These are phyloP conservation scores for Phaenicophaeus curvirostris DNA, from an alignment of 2,797 vertebrate species.

Conservation along the genomic window DNA sequence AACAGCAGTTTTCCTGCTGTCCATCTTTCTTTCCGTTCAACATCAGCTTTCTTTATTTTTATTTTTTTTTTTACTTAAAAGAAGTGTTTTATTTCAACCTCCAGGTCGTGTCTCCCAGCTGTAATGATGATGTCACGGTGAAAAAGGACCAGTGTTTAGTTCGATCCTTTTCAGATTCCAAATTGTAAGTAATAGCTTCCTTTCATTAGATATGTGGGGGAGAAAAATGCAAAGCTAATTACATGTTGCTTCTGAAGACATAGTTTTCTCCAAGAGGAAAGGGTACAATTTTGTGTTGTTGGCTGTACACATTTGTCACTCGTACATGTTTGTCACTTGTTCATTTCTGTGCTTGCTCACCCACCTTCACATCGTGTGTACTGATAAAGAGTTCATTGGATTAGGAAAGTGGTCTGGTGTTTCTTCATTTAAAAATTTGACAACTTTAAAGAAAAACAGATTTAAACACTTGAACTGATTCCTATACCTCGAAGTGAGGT, in stretches of 20 bases:
- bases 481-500: background rate
- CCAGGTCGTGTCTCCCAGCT: conserved; percentile 95
- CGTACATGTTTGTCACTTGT: background rate
- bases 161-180: conserved; percentile 91
- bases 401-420: background rate
- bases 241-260: background rate
- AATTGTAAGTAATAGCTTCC: conserved; percentile 88
- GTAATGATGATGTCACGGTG: conserved; percentile 90
- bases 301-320: background rate
- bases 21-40: background rate
- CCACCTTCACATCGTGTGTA: background rate
- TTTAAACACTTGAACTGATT: background rate
- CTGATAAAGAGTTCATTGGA: background rate
- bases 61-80: background rate
- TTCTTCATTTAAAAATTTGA: background rate
- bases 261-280: background rate
- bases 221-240: background rate
- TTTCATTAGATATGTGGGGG: background rate
- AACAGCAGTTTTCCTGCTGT: background rate
- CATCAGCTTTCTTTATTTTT: background rate
- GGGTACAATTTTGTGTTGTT: background rate
- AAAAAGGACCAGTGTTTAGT: conserved; percentile 98
- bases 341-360: background rate
- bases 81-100: conserved; percentile 45
- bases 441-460: background rate